Evolutionary conservation across 2,888 invertebrate genomes (phyloP).

Genomic region (Blastobasis adustella): DNA sequence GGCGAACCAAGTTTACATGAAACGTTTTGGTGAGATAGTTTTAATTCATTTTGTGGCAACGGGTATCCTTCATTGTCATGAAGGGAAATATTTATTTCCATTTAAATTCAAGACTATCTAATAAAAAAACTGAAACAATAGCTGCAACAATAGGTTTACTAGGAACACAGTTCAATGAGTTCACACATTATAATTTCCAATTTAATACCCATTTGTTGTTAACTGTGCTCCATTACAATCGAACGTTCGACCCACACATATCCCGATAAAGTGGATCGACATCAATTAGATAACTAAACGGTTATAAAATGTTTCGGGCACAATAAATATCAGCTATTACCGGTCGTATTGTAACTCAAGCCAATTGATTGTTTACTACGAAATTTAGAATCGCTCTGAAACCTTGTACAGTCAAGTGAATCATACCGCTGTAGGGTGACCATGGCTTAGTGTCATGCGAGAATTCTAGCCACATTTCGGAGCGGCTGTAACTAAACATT

Average conservation of each 20-base stretch:
- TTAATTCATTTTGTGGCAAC: no score
- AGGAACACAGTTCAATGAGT: neutral
- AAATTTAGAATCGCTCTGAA: slow-evolving; percentile 43
- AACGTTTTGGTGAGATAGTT: no score
- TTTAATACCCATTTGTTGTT: no score
- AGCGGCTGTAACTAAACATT: neutral
- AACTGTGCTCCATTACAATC: no score
- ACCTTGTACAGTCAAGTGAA: slow-evolving; percentile 60
- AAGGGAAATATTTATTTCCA: no score
- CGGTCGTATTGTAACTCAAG: slow-evolving; percentile 57
- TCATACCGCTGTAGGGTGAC: slow-evolving; percentile 44
- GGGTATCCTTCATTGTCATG: no score
- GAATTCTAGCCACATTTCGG: neutral
- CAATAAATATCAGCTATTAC: slow-evolving; percentile 65
- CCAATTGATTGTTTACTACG: slow-evolving; percentile 68
- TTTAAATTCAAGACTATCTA: no score
- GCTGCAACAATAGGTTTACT: no score
- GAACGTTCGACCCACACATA: slow-evolving; percentile 35
- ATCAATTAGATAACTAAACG: slow-evolving; percentile 68
- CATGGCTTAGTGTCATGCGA: slow-evolving; percentile 4
- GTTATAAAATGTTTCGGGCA: slow-evolving; percentile 63
- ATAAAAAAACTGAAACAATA: no score
- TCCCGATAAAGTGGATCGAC: slow-evolving; percentile 50
- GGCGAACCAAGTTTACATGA: no score
- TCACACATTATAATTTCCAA: neutral